Base-by-base conservation (phyloP, 2,113 vertebrate species). In the Pelusios castaneus region DNA sequence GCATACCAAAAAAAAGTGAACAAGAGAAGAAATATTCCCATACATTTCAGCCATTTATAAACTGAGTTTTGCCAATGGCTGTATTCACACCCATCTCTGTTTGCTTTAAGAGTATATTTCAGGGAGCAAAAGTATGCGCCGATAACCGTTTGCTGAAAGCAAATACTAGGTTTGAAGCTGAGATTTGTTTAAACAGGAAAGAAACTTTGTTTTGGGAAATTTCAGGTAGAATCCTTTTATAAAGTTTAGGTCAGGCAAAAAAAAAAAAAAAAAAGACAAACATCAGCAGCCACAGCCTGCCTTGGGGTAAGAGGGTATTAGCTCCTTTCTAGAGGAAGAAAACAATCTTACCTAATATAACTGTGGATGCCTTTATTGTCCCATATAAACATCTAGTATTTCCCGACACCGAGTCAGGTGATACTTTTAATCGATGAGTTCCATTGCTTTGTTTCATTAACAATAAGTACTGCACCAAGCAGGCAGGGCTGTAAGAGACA, bases 21-120 rank as follows among this genome's bases (percentile, higher is more conserved):
- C 60, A 93, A 77, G 13, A 90, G 63, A 38, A 70, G n/a, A 87
- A 55, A 76, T 2, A 91, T 91, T 91, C 89, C 78, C 43, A 95
- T 47, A 51, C 77, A 90, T 93, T 95, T 90, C 90, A 95, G 77
- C 73, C 82, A 91, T 56, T 91, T 87, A 85, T 83, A 92, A 63
- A 19, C 51, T 90, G 86, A 92, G 79, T 94, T 97, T 93, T 93
- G 73, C 76, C 85, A 82, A 82, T n/a, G 83, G 89, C 70, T 95
- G 76, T n/a, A 60, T 67, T 67, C 60, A 67, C 8, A 2, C 34
- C 60, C 34, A 16, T 67, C 19, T n/a, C 34, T n/a, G 9, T 95
- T 96, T 95, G 89, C 89, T 95, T 93, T 94, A 82, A 93, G 82
- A 83, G 93, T 95, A 87, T 93, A 93, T 95, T 94, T 95, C 91